These are phyloP conservation scores for Chaetodon trifasciatus DNA, from an alignment of 2,797 vertebrate genomes.

Conservation along the genomic window DNA sequence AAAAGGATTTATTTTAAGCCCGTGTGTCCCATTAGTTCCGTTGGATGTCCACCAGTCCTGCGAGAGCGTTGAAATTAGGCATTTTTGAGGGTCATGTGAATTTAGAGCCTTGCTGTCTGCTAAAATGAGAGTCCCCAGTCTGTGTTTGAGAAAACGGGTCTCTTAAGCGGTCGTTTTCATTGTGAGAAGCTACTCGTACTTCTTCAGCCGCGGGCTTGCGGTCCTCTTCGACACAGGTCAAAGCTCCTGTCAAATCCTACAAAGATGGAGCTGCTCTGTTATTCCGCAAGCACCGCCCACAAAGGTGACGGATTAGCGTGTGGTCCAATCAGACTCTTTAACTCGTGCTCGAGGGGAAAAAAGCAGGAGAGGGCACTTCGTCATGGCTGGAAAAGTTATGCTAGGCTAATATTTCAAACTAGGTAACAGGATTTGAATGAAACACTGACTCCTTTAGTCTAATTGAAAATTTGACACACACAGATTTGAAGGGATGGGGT, in stretches of 20 bases:
- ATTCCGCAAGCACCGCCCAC: constrained; percentile 76
- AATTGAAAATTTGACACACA: background rate
- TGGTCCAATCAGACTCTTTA: constrained; percentile 72
- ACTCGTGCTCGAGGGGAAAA: background rate
- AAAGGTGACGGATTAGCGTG: constrained; percentile 55
- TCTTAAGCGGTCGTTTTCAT: constrained; percentile 65
- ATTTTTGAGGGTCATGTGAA: constrained; percentile 62
- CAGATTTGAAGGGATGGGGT: background rate
- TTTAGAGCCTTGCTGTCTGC: constrained; percentile 23
- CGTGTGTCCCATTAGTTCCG: constrained; percentile 76
- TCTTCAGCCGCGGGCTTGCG: constrained; percentile 53
- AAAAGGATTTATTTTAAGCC: constrained; percentile 80
- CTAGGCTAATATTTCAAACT: background rate
- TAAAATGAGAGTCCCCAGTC: constrained; percentile 20
- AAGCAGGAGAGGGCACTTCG: constrained; percentile 13
- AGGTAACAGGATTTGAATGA: background rate
- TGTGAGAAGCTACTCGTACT: constrained; percentile 53
- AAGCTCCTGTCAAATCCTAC: constrained; percentile 85
- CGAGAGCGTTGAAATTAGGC: constrained; percentile 60
- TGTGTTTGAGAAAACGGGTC: constrained; percentile 46
- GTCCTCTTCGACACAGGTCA: constrained; percentile 82
- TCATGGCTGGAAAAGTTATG: constrained; percentile 25
- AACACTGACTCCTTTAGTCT: background rate
- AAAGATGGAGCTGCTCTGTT: constrained; percentile 85
- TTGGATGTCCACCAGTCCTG: constrained; percentile 68